Conservation (phyloP, 1,140 invertebrate species). For the Megalonaias nervosa region DNA sequence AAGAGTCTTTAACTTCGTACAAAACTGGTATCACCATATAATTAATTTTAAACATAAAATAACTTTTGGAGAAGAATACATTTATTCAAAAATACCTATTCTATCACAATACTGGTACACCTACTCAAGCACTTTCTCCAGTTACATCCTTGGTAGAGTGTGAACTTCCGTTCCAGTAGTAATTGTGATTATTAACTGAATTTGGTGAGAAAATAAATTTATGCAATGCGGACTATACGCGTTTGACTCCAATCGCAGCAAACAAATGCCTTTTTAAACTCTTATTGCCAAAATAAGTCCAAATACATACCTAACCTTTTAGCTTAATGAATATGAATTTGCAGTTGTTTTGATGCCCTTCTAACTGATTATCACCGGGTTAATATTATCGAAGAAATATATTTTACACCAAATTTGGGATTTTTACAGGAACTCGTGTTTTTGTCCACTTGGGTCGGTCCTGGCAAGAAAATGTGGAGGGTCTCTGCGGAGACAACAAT, state of each 20-base stretch:
- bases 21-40: no score
- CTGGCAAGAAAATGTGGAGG: constrained; percentile 29
- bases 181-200: no score
- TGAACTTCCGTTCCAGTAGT: no score
- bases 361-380: not conserved
- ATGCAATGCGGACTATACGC: no score
- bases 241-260: not conserved
- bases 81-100: no score
- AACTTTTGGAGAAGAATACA: no score
- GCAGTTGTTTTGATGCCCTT: not conserved
- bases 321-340: not conserved
- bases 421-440: constrained; percentile 32
- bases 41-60: no score
- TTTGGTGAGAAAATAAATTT: no score
- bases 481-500: constrained; percentile 43
- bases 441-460: constrained; percentile 32
- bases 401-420: not conserved
- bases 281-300: not conserved
- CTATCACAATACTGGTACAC: no score
- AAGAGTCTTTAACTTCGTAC: no score
- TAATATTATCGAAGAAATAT: not conserved
- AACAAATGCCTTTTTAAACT: not conserved
- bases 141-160: no score
- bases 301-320: not conserved
- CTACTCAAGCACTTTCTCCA: no score